Evolutionary conservation across 2,113 vertebrate species (phyloP).

Genomic region (Hyperoodon ampullatus): DNA sequence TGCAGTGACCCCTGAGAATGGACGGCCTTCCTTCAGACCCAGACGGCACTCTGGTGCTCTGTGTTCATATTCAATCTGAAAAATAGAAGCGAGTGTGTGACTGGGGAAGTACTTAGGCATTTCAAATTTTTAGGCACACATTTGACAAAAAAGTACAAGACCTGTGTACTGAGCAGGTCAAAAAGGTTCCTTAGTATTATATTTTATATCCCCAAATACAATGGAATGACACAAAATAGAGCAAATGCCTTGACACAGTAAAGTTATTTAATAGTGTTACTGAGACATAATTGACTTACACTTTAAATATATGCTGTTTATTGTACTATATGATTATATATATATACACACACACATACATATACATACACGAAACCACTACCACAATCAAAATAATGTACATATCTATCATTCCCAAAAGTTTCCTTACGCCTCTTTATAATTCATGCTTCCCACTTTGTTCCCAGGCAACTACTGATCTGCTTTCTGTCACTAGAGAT

Average conservation of each 20-base stretch:
- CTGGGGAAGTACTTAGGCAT: not conserved
- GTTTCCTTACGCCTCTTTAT: not conserved
- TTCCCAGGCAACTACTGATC: not conserved
- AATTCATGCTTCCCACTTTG: not conserved
- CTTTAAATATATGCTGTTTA: not conserved
- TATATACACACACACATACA: not conserved
- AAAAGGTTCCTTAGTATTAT: not conserved
- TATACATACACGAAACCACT: not conserved
- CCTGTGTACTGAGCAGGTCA: not conserved
- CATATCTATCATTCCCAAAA: not conserved
- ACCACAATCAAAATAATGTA: not conserved
- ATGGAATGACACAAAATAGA: not conserved
- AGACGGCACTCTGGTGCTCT: slow-evolving; percentile 95
- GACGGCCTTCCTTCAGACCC: slow-evolving; percentile 94
- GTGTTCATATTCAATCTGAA: slow-evolving; percentile 95
- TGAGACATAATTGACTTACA: not conserved
- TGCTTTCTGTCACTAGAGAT: not conserved
- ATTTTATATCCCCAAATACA: not conserved
- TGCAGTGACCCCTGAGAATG: slow-evolving; percentile 98
- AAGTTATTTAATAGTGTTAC: not conserved
- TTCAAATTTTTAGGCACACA: not conserved
- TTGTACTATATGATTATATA: not conserved
- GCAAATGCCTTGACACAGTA: not conserved
- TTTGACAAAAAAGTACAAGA: not conserved
- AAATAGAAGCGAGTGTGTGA: not conserved